phyloP scores from a whole-genome alignment of 2,888 invertebrate species.

The Melieria omissa region DNA sequence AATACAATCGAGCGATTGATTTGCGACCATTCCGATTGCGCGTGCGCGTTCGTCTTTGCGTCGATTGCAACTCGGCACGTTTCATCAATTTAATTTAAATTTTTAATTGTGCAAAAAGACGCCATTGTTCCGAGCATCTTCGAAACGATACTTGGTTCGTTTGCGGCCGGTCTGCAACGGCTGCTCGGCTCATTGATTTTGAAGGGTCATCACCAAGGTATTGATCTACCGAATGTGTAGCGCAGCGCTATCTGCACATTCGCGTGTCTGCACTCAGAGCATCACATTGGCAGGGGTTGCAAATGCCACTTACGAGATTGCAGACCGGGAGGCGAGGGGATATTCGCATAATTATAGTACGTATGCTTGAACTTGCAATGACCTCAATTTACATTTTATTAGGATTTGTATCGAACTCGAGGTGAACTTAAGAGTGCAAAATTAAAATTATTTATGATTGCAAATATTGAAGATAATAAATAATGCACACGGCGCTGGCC shows the following conservation, averaged over 20 bases:
- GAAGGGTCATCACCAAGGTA: constrained; percentile 29
- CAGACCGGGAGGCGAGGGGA: no score
- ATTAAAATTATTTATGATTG: constrained; percentile 34
- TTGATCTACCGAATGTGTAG: background rate
- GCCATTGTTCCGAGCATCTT: constrained; percentile 20
- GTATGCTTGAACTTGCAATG: constrained; percentile 15
- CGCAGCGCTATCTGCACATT: background rate
- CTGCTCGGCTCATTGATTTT: constrained; percentile 14
- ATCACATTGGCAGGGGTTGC: no score
- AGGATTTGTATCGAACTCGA: constrained; percentile 8
- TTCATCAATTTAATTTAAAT: constrained; percentile 32
- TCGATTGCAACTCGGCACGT: constrained; percentile 3
- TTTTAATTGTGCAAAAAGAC: constrained; percentile 31
- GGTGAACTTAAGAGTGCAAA: constrained; percentile 25
- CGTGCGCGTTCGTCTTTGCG: background rate
- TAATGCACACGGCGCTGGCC: constrained; percentile 1
- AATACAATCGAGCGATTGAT: constrained; percentile 26
- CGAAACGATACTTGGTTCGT: background rate
- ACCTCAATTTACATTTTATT: constrained; percentile 30
- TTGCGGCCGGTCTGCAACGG: constrained; percentile 22
- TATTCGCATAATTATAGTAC: background rate
- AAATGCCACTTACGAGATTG: no score
- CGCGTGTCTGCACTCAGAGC: background rate
- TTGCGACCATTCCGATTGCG: background rate
- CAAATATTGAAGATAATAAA: constrained; percentile 31